Conservation (phyloP, 2,113 vertebrate species). For the Sciurus niger region DNA sequence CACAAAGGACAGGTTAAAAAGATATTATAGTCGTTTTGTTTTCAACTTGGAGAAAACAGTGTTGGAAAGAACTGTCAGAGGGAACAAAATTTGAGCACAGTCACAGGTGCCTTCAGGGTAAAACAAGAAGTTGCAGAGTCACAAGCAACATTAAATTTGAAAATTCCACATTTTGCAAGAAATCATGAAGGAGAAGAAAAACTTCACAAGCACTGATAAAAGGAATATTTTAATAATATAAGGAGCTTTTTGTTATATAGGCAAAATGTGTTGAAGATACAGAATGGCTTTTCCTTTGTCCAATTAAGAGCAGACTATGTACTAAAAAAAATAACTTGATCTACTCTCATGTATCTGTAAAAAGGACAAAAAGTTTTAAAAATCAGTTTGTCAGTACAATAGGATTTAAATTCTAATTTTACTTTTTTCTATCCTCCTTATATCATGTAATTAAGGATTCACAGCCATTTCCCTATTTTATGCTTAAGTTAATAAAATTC, state of each 20-base stretch:
- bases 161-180: not conserved
- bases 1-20: constrained; percentile 9
- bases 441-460: not conserved
- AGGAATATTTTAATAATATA: not conserved
- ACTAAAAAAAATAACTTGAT: constrained; percentile 12
- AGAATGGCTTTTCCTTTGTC: not conserved
- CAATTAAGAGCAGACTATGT: not conserved
- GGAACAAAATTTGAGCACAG: not conserved
- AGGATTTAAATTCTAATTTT: constrained; percentile 50
- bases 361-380: not conserved
- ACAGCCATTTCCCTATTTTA: not conserved
- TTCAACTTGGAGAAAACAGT: not conserved
- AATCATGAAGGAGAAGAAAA: not conserved
- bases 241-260: not conserved
- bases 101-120: not conserved
- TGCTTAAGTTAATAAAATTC: constrained; percentile 17
- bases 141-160: not conserved
- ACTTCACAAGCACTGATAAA: not conserved
- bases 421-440: not conserved
- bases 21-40: not conserved
- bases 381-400: not conserved
- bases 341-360: no score
- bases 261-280: not conserved
- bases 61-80: constrained; percentile 19
- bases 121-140: not conserved